Evolutionary conservation across 1,140 invertebrate species (phyloP), one percentile per base, ranked within the genome.

Genomic region (Leptopilina boulardi): DNA sequence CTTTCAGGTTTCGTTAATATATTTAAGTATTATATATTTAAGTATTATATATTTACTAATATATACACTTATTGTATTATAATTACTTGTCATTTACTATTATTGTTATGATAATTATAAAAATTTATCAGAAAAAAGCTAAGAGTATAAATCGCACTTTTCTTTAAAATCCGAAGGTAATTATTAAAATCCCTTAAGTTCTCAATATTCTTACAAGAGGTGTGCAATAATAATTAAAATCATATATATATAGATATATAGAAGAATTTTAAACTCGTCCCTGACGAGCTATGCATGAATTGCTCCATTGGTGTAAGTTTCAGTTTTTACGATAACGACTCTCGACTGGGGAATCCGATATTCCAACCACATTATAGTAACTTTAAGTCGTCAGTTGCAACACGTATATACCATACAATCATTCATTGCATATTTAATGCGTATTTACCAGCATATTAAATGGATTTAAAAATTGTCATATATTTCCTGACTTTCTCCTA

Each of bases 271-370:
- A 66, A 15, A 23, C 9, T 66, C 23, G 56, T 26, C 56, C 56
- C 56, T 66, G 56, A n/a, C n/a, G n/a, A 26, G 26, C 56, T 66
- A 66, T 66, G 21, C 9, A 66, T 66, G 56, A 66, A 66, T 66
- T 26, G 23, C 56, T 66, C 56, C 9, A 21, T 5, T 15, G 56
- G 23, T 66, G 23, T 66, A 21, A 15, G 23, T 66, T 66, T 30
- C 56, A 66, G 23, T 30, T 66, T 66, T 66, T 66, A 30, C 56
- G 56, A 66, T 66, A 66, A 66, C 56, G 56, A 9, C 19, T 30
- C 56, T 66, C 19, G 56, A 30, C 56, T 66, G 11, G 10, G 56
- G 10, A 66, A 66, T 66, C 56, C 13, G 56, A 66, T 66, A 66
- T 66, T 66, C 23, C 56, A 15, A 30, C 56, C 56, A 26, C 56